Base-by-base conservation (phyloP, 2,113 vertebrate genomes). In the Hirundichthys speculiger region DNA sequence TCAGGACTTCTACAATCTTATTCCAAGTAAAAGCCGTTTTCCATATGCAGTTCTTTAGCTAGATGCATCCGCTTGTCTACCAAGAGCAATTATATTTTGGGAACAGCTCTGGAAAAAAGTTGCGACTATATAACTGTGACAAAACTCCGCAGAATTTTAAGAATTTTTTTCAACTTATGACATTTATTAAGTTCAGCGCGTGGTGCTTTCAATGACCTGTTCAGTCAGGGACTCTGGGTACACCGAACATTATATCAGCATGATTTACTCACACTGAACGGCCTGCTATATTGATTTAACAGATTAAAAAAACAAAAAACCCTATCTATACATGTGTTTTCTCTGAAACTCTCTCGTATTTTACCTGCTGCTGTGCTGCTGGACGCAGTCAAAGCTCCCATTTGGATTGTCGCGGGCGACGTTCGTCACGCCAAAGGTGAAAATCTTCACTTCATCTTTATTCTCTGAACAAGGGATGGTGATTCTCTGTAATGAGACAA, bases 301-400 rank as follows among this genome's bases (percentile, higher is more conserved):
- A n/a, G n/a, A n/a, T n/a, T n/a, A n/a, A n/a, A n/a, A n/a, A 34
- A 10, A 27, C 3, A 27, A 27, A 27, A 27, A 27, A 34, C 30
- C 3, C 30, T 7, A 10, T 34, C 6, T 34, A 34, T 34, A 34
- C 11, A 9, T 34, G 30, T 34, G 11, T 34, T 34, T 34, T 3
- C 1, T 9, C 7, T 43, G 7, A 1, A 18, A 11, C 11, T 54
- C 8, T 30, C 12, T 8, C 18, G 38, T 13, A 2, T 24, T 48
- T 95, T 88, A 98, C 96, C 95, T 89, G 21, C 88, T 87, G 0
- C 86, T 81, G 34, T 92, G 94, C 69, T 97, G 95, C 65, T 94
- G 94, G 79, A 98, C 88, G 19, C 95, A 96, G 87, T 97, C 94
- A 5, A 97, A 98, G 70, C 95, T 96, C 11, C 95, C 95, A 15